phyloP scores from a whole-genome alignment of 1,140 invertebrate species.

The Drosophila willistoni region DNA sequence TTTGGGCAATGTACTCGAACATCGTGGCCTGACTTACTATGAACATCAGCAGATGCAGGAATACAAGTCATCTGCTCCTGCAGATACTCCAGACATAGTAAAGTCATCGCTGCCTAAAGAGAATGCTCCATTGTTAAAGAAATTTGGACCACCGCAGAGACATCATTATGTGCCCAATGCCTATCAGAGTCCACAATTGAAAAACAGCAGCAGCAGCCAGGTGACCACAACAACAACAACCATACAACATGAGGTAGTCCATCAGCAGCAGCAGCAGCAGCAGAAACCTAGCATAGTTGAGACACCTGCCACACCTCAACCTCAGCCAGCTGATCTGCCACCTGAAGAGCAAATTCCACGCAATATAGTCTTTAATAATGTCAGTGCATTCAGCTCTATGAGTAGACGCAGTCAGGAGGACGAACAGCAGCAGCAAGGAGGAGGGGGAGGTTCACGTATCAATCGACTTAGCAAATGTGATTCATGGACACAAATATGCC shows the following conservation, averaged over 20 bases:
- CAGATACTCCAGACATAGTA: slow-evolving; percentile 77
- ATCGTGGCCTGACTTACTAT: slow-evolving; percentile 40
- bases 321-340: slow-evolving; percentile 21
- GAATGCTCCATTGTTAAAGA: slow-evolving; percentile 72
- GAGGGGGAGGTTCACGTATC: slow-evolving; percentile 49
- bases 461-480: slow-evolving; percentile 88
- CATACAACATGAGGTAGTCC: slow-evolving; percentile 26
- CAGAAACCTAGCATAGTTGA: slow-evolving; percentile 69
- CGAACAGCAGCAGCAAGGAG: slow-evolving; percentile 33
- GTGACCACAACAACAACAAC: slow-evolving; percentile 25
- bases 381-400: slow-evolving; percentile 71
- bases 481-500: slow-evolving; percentile 89
- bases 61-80: slow-evolving; percentile 77
- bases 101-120: slow-evolving; percentile 81
- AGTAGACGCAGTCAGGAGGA: slow-evolving; percentile 58
- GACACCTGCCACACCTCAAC: slow-evolving; percentile 71
- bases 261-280: slow-evolving; percentile 34
- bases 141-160: slow-evolving; percentile 77
- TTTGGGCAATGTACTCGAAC: slow-evolving; percentile 63
- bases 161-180: slow-evolving; percentile 80
- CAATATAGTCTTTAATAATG: slow-evolving; percentile 81
- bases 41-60: slow-evolving; percentile 51
- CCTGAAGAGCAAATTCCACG: slow-evolving; percentile 77
- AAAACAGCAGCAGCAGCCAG: slow-evolving; percentile 36
- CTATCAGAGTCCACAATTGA: slow-evolving; percentile 72